Evolutionary conservation across 2,113 vertebrate genomes (phyloP).

Genomic region (Coryphaenoides rupestris): DNA sequence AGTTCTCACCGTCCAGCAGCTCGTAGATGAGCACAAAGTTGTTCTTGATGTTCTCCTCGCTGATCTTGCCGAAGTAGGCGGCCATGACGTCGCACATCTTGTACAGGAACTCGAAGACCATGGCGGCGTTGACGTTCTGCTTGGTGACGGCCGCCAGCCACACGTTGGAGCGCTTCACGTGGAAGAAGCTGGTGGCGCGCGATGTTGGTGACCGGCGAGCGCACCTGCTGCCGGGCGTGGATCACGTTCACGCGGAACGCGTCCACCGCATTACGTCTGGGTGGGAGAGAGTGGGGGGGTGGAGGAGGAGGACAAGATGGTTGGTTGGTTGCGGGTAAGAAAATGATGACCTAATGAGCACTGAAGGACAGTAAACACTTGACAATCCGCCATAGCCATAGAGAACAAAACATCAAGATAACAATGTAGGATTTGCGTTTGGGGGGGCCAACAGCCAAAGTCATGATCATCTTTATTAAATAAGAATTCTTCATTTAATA

Average conservation of each 20-base stretch:
- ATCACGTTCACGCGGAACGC: conserved; percentile 99
- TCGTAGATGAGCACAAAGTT: conserved; percentile 99
- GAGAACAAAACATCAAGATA: no score
- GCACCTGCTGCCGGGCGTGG: conserved; percentile 96
- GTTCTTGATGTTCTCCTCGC: conserved; percentile 99
- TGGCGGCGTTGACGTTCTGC: conserved; percentile 99
- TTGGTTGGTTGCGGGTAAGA: no score
- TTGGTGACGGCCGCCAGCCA: conserved; percentile 99
- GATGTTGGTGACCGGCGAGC: conserved; percentile 98
- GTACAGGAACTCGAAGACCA: conserved; percentile 99
- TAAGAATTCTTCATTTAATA: no score
- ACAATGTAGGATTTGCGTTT: no score
- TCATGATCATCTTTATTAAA: no score
- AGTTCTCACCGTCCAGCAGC: conserved; percentile 84
- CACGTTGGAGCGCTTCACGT: conserved; percentile 99
- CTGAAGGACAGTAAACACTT: no score
- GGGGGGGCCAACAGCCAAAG: no score
- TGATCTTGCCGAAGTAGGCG: conserved; percentile 98
- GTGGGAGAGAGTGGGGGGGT: background rate
- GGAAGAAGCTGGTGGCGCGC: conserved; percentile 98
- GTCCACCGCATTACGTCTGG: conserved; percentile 94
- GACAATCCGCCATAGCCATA: no score
- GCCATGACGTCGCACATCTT: conserved; percentile 99
- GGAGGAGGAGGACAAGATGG: background rate
- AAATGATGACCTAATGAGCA: no score